Evolutionary conservation across 2,888 invertebrate genomes (phyloP).

Genomic region (Drosophila tanythrix): DNA sequence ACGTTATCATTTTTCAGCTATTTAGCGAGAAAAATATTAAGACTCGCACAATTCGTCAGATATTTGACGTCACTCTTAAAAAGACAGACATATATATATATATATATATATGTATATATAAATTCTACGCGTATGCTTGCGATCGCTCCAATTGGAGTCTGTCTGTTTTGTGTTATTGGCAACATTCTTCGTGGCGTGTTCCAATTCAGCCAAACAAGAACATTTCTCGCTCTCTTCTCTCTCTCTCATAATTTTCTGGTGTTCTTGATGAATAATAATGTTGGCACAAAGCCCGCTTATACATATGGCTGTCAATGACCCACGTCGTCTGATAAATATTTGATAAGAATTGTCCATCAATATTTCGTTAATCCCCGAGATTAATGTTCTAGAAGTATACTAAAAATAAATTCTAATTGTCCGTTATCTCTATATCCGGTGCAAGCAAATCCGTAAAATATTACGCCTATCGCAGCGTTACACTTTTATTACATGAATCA

Average conservation of each 20-base stretch:
- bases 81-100: slow-evolving; percentile 2
- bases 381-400: background rate
- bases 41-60: slow-evolving; percentile 31
- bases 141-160: slow-evolving; percentile 54
- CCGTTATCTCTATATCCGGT: background rate
- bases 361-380: background rate
- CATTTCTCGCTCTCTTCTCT: slow-evolving; percentile 5
- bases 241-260: slow-evolving; percentile 1
- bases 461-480: background rate
- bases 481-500: background rate
- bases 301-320: slow-evolving; percentile 52
- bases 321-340: slow-evolving; percentile 30
- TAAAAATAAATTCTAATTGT: background rate
- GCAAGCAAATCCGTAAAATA: background rate
- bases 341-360: slow-evolving; percentile 7
- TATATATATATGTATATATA: background rate
- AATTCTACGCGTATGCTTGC: slow-evolving; percentile 6
- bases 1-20: slow-evolving; percentile 59
- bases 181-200: slow-evolving; percentile 46
- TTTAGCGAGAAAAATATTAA: background rate
- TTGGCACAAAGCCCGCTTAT: background rate
- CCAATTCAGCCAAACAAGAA: slow-evolving; percentile 4
- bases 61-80: slow-evolving; percentile 36
- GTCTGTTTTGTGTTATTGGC: slow-evolving; percentile 39
- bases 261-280: slow-evolving; percentile 26